Evolutionary conservation across 2,113 vertebrate genomes (phyloP).

Genomic region (Tenrec ecaudatus): DNA sequence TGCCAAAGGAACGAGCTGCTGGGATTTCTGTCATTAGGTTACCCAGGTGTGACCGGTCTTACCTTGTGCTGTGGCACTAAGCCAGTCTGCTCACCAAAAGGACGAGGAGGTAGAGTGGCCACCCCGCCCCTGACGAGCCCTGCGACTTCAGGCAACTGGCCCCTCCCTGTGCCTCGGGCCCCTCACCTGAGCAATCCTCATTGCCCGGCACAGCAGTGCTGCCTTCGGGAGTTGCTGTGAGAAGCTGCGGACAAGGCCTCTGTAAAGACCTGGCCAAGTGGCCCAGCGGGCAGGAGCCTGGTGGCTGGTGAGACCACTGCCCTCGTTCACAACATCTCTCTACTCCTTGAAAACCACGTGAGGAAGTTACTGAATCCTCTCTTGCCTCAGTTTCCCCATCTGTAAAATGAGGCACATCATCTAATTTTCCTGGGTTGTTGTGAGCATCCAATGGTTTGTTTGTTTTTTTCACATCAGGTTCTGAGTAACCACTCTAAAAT

Average conservation of each 20-base stretch:
- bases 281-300: rapidly evolving
- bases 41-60: conserved; percentile 18
- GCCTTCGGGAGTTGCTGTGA: not conserved
- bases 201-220: not conserved
- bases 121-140: not conserved
- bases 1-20: not conserved
- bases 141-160: not conserved
- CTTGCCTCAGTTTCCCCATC: not conserved
- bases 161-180: conserved; percentile 35
- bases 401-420: not conserved
- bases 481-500: not conserved
- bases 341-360: not conserved
- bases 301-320: not conserved
- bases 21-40: not conserved
- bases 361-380: not conserved
- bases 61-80: not conserved
- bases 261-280: not conserved
- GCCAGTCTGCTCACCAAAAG: not conserved
- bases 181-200: not conserved
- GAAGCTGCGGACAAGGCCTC: not conserved
- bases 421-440: not conserved
- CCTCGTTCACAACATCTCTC: not conserved
- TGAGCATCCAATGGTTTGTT: not conserved
- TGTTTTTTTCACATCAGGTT: not conserved
- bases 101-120: not conserved